Conservation (phyloP, 2,113 vertebrate species). For the Erinaceus europaeus region DNA sequence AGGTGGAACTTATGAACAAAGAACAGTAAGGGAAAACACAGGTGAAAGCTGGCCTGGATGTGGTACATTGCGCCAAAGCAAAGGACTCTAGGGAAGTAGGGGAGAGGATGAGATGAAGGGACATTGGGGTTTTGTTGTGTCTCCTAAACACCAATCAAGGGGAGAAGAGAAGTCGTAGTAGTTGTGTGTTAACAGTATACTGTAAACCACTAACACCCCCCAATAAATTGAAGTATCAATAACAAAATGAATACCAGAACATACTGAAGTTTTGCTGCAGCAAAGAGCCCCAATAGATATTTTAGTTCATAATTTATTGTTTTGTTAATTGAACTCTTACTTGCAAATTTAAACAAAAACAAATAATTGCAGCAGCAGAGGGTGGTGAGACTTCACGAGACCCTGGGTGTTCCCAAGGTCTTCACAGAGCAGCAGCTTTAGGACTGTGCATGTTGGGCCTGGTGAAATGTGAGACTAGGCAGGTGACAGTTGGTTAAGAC, state of each 20-base stretch:
- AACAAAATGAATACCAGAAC: background rate
- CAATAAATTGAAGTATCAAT: background rate
- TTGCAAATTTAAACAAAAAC: background rate
- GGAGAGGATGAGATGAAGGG: too few species aligned
- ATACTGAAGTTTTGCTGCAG: background rate
- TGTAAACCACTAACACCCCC: too few species aligned
- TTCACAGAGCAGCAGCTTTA: background rate
- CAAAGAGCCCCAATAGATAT: background rate
- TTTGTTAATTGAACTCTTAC: background rate
- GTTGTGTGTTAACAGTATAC: too few species aligned
- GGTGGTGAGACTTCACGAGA: background rate
- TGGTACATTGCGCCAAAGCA: too few species aligned
- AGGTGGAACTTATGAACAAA: too few species aligned
- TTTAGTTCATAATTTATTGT: background rate
- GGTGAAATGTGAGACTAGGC: background rate
- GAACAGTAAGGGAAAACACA: too few species aligned
- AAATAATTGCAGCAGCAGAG: background rate
- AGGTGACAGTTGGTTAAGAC: accelerated
- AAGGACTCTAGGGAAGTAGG: too few species aligned
- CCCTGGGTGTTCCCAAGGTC: accelerated
- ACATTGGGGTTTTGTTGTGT: too few species aligned
- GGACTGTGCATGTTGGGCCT: background rate
- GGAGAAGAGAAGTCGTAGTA: too few species aligned
- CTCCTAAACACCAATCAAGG: too few species aligned
- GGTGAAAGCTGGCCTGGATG: too few species aligned